Evolutionary conservation across 2,888 invertebrate species (phyloP).

Genomic region (Bellardia pandia): DNA sequence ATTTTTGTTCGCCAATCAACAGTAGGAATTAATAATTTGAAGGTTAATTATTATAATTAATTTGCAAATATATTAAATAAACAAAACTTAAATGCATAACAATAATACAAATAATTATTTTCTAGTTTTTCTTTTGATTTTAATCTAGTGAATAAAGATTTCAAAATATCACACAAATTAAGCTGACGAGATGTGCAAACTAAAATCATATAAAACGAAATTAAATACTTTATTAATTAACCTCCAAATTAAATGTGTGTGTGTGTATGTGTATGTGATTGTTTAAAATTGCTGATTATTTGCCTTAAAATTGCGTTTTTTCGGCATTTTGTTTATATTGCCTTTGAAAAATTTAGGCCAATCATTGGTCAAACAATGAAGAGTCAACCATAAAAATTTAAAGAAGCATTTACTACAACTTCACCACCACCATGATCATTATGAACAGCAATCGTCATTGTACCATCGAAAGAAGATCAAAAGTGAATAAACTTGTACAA

Average conservation of each 20-base stretch:
- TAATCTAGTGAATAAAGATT: not conserved
- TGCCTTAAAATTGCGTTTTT: conserved; percentile 6
- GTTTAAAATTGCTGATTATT: conserved; percentile 27
- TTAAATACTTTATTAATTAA: conserved; percentile 51
- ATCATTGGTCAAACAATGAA: conserved; percentile 2
- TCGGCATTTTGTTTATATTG: conserved; percentile 3
- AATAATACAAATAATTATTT: not conserved
- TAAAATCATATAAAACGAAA: not conserved
- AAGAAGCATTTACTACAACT: not conserved
- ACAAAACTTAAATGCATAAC: not conserved
- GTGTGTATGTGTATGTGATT: not conserved
- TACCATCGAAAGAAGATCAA: conserved; percentile 50
- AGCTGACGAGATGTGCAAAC: conserved; percentile 1
- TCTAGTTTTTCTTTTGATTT: not conserved
- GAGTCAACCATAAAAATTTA: not conserved
- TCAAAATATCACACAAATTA: not conserved
- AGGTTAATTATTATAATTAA: not conserved
- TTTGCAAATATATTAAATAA: not conserved
- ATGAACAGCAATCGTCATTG: not conserved
- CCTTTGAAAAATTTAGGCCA: conserved; percentile 38
- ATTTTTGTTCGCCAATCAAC: not conserved
- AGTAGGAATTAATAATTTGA: not conserved
- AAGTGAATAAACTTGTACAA: conserved; percentile 9
- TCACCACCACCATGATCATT: conserved; percentile 16
- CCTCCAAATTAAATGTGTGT: conserved; percentile 47